Base-by-base conservation (phyloP, 2,797 vertebrate species). In the Anabacerthia variegaticeps region DNA sequence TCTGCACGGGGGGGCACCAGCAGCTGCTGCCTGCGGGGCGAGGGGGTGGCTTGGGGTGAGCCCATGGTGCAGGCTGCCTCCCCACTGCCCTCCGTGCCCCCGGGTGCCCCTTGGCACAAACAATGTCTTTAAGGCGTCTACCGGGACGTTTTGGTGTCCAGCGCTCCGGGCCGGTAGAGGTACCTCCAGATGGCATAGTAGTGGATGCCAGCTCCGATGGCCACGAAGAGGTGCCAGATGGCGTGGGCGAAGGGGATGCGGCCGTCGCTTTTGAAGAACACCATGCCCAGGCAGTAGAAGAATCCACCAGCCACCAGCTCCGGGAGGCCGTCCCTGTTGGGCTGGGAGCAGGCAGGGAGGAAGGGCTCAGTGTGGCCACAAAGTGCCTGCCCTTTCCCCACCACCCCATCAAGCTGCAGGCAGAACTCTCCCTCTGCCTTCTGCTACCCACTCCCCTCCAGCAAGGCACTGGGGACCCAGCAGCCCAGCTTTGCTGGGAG, bases 111-210 rank as follows among this genome's bases (percentile, higher is more conserved):
- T 12, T 56, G 85, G 36, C 11, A 28, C n/a, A 14, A 28, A 3
- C 4, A 3, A 27, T 1, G 59, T 66, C 88, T 41, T 62, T 85
- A 85, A 89, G 88, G 82, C 55, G 3, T 67, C 88, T 97, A 99
- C 96, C 98, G 98, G 96, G 99, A 98, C 12, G 98, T 98, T 97
- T 98, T 97, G 68, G 98, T 97, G 94, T 98, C 98, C 81, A 97
- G 87, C 0, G 78, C 7, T 8, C 87, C 59, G 2, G 98, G 98
- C 61, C 81, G 97, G 78, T 99, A 99, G 69, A 99, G 98, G 97
- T 99, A 99, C 97, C 98, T 99, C 99, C 99, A 99, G 97, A 99
- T 99, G 98, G 99, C 99, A 5, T 99, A 99, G 98, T 99, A 99
- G 97, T 99, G 99, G 92, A 99, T 97, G 63, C 98, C 98, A 28